These are phyloP conservation scores for Lapara coniferarum DNA, from an alignment of 2,888 invertebrate genomes.

Conservation along the genomic window DNA sequence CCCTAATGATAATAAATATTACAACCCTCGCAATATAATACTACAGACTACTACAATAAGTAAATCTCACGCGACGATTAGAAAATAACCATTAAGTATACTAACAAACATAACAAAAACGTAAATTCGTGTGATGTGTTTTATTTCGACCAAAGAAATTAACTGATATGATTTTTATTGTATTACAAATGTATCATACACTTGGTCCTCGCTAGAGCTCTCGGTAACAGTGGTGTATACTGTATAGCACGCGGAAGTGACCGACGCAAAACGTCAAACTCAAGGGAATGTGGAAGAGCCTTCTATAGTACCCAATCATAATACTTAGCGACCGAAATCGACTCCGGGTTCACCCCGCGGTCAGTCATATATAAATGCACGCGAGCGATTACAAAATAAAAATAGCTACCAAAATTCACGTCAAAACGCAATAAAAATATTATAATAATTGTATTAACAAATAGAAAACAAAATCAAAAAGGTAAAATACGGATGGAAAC, in stretches of 20 bases:
- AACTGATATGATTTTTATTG: constrained; percentile 10
- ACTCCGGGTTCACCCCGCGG: constrained; percentile 35
- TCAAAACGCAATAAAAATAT: constrained; percentile 65
- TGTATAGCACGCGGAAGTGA: constrained; percentile 27
- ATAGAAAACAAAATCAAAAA: constrained; percentile 47
- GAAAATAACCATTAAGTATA: constrained; percentile 23
- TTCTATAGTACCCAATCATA: constrained; percentile 32
- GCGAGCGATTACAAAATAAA: constrained; percentile 55
- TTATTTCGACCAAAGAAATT: constrained; percentile 14
- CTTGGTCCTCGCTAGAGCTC: constrained; percentile 45
- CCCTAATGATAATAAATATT: constrained; percentile 59
- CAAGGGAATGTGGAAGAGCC: constrained; percentile 54
- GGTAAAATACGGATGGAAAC: constrained; percentile 39
- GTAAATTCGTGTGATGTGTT: constrained; percentile 28
- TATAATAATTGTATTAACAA: constrained; percentile 46
- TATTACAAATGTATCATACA: constrained; percentile 34
- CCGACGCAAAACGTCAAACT: constrained; percentile 44
- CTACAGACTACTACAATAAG: constrained; percentile 62
- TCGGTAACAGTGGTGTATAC: constrained; percentile 24
- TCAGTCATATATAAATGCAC: constrained; percentile 70
- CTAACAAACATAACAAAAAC: constrained; percentile 28
- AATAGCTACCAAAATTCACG: constrained; percentile 61
- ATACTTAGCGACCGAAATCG: constrained; percentile 31
- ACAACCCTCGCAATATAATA: constrained; percentile 67
- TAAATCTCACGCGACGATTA: constrained; percentile 30